Evolutionary conservation across 2,797 vertebrate genomes (phyloP).

Genomic region (Tokudaia tokunoshimensis): DNA sequence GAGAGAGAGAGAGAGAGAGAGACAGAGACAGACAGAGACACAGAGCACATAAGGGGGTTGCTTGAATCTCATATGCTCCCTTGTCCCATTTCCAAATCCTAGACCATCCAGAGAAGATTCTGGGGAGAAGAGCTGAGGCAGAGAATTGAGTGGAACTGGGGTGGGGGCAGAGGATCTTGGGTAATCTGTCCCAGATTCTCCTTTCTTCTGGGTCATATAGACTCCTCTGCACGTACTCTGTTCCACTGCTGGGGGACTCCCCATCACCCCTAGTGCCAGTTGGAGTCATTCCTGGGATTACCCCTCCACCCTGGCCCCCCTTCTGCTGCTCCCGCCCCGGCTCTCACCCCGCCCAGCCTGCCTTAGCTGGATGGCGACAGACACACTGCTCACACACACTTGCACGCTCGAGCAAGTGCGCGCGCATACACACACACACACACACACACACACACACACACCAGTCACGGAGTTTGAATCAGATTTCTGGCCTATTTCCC

Average conservation of each 20-base stretch:
- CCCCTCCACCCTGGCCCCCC: slow-evolving; percentile 53
- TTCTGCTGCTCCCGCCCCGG: slow-evolving; percentile 52
- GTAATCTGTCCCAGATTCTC: background rate
- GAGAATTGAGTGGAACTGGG: background rate
- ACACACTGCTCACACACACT: slow-evolving; percentile 73
- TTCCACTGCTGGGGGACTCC: slow-evolving; percentile 77
- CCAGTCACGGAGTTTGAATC: slow-evolving; percentile 79
- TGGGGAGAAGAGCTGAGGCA: background rate
- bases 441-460: background rate
- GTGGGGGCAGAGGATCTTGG: background rate
- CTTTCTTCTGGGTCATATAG: slow-evolving; percentile 22
- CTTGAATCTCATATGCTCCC: background rate
- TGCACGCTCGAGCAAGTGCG: background rate
- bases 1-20: too few species aligned
- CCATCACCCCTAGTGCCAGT: slow-evolving; percentile 70
- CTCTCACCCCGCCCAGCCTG: slow-evolving; percentile 77
- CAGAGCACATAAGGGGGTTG: too few species aligned
- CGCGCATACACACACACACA: slow-evolving; percentile 49
- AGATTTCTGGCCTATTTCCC: slow-evolving; percentile 83
- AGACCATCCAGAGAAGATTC: slow-evolving; percentile 2
- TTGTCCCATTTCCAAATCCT: slow-evolving; percentile 37
- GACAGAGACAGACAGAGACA: too few species aligned
- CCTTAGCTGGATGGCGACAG: slow-evolving; percentile 82
- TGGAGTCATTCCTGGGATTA: slow-evolving; percentile 77
- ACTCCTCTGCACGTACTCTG: background rate